These are phyloP conservation scores for Emydura subglobosa DNA, from an alignment of 2,113 vertebrate genomes.

Conservation along the genomic window DNA sequence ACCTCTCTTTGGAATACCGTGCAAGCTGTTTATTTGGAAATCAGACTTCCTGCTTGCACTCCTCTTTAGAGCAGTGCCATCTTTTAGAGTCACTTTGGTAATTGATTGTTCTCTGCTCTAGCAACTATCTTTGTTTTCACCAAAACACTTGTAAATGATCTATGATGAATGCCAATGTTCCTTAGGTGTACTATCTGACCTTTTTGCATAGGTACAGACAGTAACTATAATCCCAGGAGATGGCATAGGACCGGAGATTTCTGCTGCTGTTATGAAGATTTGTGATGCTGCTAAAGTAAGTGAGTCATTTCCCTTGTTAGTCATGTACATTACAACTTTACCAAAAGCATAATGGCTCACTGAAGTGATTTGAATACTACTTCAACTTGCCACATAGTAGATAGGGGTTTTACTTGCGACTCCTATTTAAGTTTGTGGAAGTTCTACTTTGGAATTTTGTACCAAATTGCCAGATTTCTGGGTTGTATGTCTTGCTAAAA, in stretches of 20 bases:
- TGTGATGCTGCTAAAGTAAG: conserved; percentile 94
- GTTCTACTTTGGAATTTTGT: background rate
- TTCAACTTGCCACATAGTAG: background rate
- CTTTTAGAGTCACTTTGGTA: background rate
- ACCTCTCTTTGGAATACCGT: background rate
- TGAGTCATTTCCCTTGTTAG: background rate
- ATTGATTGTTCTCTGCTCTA: background rate
- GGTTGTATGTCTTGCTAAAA: background rate
- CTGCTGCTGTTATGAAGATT: conserved; percentile 91
- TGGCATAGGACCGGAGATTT: conserved; percentile 97
- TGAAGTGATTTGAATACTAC: background rate
- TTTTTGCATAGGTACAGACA: conserved; percentile 85
- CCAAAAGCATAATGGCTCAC: background rate
- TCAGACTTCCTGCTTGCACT: background rate
- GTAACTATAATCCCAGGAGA: conserved; percentile 97
- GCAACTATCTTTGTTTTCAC: background rate
- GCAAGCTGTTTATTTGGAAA: background rate
- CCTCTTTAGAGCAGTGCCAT: background rate
- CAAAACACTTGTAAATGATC: background rate
- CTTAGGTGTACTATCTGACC: conserved; percentile 20
- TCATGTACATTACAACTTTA: background rate
- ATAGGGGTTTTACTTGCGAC: background rate
- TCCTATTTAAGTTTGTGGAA: background rate
- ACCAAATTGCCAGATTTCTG: background rate
- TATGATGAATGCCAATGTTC: background rate